Base-by-base conservation (phyloP, 2,888 invertebrate species). In the Lathronympha strigana region DNA sequence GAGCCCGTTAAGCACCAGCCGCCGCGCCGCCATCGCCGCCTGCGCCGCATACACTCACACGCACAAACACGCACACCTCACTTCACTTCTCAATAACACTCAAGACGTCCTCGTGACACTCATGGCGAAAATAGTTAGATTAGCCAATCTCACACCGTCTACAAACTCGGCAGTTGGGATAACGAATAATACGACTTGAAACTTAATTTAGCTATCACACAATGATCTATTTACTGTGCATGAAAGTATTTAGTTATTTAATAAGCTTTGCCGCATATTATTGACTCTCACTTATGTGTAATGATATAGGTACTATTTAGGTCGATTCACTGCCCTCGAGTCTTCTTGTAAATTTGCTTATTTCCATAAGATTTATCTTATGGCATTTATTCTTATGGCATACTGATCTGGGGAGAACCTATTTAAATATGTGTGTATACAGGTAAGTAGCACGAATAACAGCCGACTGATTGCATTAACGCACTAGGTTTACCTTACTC, bases 1-100 rank as follows among this genome's bases (percentile, higher is more conserved):
- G 63, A 90, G 81, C 51, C 90, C 90, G 79, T 91, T 90, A 61
- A 91, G 83, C 75, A 90, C 90, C 70, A 90, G 85, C 73, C 89
- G 84, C 68, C 88, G 84, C 70, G 81, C 76, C 76, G 77, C 76
- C 79, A 79, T 79, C 40, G 71, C 69, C 67, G 70, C 73, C 61
- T 71, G 66, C 69, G 66, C 72, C 68, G 69, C 71, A 63, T 76
- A 71, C 28, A 58, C 36, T 21, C 67, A 28, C 15, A 17, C 21
- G 2, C 43, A 45, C 43, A 25, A 64, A 28, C 15, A 17, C 21
- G 2, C 43, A 45, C 43, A 25, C 43, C 53, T 47, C 17, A 43
- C 43, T 40, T 28, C 31, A 33, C 33, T 8, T 11, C 8, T 9
- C 5, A 15, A 9, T 11, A 23, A 4, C 28, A 50, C 49, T 54